phyloP scores from a whole-genome alignment of 2,888 invertebrate genomes.

The Abscondita cerata region DNA sequence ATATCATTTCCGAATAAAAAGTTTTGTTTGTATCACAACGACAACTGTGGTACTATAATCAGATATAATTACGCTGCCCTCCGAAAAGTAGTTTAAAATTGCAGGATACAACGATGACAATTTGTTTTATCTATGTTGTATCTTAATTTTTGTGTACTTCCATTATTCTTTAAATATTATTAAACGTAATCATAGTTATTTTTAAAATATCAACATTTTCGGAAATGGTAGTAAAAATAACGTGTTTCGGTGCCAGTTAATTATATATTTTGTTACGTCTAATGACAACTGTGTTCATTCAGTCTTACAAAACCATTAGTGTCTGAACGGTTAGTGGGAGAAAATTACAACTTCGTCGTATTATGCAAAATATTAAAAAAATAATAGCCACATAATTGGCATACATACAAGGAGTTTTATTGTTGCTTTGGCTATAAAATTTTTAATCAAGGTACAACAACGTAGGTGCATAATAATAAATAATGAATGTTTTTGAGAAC shows the following conservation, averaged over 20 bases:
- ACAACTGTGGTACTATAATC: conserved; percentile 24
- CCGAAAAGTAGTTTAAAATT: conserved; percentile 31
- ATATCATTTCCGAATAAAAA: not conserved
- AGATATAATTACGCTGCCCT: conserved; percentile 30
- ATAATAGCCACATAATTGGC: conserved; percentile 8
- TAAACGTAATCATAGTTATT: conserved; percentile 33
- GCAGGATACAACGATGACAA: conserved; percentile 37
- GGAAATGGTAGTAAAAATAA: conserved; percentile 31
- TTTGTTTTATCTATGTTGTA: conserved; percentile 39
- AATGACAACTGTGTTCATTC: conserved; percentile 29
- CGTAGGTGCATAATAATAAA: too few species aligned
- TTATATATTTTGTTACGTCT: conserved; percentile 33
- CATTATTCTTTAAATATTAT: conserved; percentile 32
- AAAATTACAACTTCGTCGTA: conserved; percentile 12
- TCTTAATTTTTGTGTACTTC: conserved; percentile 40
- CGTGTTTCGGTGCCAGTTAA: conserved; percentile 31
- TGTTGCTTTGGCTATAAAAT: not conserved
- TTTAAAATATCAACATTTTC: conserved; percentile 34
- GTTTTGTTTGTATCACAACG: conserved; percentile 1
- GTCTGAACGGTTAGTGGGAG: conserved; percentile 19
- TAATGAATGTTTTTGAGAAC: too few species aligned
- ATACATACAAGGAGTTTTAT: conserved; percentile 3
- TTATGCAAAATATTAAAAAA: conserved; percentile 7
- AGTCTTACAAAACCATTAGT: conserved; percentile 32
- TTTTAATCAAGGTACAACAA: not conserved